Conservation (phyloP, 2,888 invertebrate species). For the Margaritifera margaritifera region DNA sequence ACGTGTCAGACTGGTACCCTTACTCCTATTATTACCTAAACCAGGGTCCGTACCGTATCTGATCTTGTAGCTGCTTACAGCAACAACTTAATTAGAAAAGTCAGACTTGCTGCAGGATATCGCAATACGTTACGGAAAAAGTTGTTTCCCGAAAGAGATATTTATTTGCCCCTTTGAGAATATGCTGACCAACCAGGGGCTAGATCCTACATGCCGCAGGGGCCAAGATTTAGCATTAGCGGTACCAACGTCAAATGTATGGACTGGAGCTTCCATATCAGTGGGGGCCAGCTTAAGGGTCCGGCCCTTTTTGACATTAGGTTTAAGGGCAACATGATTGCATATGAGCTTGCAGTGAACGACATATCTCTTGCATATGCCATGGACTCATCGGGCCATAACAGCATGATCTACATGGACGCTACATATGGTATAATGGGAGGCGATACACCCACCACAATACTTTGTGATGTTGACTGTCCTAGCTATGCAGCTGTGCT, state of each 20-base stretch:
- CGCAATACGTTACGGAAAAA: conserved; percentile 28
- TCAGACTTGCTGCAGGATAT: conserved; percentile 35
- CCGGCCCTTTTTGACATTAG: conserved; percentile 45
- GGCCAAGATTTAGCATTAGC: conserved; percentile 46
- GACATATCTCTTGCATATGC: conserved; percentile 52
- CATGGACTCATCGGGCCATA: conserved; percentile 46
- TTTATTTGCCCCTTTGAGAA: conserved; percentile 21
- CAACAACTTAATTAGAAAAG: conserved; percentile 27
- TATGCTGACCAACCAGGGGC: conserved; percentile 45
- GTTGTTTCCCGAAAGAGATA: conserved; percentile 38
- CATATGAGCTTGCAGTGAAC: conserved; percentile 57
- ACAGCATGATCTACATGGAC: conserved; percentile 50
- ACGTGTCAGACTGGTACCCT: conserved; percentile 41
- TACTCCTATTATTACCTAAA: conserved; percentile 48
- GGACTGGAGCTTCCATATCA: conserved; percentile 56
- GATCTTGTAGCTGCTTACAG: conserved; percentile 37
- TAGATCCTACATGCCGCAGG: conserved; percentile 41
- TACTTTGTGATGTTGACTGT: conserved; percentile 53
- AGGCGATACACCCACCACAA: conserved; percentile 30
- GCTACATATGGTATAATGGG: conserved; percentile 45
- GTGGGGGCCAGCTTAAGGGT: conserved; percentile 44
- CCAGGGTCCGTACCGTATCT: conserved; percentile 42
- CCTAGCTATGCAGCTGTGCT: conserved; percentile 49
- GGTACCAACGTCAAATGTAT: conserved; percentile 52
- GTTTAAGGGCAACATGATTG: conserved; percentile 46